These are phyloP conservation scores for Poliocrania exsul DNA, from an alignment of 2,797 vertebrate genomes.

Conservation along the genomic window DNA sequence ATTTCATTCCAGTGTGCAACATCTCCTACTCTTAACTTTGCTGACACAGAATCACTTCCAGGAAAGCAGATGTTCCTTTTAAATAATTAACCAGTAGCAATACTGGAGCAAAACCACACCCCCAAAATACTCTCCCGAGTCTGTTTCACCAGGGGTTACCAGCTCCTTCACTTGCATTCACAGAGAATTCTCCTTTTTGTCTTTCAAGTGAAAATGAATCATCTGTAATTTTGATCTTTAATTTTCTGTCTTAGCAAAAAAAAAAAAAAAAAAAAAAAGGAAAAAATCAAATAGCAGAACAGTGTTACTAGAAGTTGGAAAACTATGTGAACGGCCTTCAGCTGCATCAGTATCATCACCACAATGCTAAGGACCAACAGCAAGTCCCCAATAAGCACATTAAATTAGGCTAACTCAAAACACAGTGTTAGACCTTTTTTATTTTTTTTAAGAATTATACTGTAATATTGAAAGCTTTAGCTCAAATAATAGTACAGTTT, in stretches of 20 bases:
- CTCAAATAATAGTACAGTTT: neutral
- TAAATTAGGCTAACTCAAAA: neutral
- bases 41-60: neutral
- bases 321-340: neutral
- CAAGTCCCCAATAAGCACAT: neutral
- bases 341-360: neutral
- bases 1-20: neutral
- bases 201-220: neutral
- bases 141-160: neutral
- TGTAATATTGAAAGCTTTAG: neutral
- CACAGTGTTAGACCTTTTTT: neutral
- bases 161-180: neutral
- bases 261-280: neutral
- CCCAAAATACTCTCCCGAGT: neutral
- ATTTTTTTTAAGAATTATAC: neutral
- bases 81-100: neutral
- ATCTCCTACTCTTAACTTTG: neutral
- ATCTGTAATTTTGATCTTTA: neutral
- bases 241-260: neutral
- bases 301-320: neutral
- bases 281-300: neutral
- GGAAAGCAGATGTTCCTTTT: neutral
- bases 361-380: neutral
- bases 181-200: neutral
- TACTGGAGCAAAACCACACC: neutral